These are phyloP conservation scores for Parapristionchus giblindavisi DNA, from an alignment of 2,888 invertebrate genomes.

Conservation along the genomic window DNA sequence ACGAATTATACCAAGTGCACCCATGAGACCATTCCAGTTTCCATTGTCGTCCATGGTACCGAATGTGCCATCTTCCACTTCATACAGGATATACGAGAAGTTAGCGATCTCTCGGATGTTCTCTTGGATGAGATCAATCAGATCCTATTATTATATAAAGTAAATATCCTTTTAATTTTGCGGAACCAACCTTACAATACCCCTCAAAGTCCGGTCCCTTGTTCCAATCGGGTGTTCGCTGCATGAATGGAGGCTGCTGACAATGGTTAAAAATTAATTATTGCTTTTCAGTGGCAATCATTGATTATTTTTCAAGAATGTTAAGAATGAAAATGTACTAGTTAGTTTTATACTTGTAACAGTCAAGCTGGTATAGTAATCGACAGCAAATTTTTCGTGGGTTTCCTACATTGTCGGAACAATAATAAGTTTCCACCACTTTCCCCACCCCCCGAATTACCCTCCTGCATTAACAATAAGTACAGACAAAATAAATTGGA, in stretches of 20 bases:
- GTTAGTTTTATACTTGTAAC: too few relatives aligned
- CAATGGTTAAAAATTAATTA: not conserved
- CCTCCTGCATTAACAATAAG: too few relatives aligned
- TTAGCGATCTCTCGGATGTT: constrained; percentile 81
- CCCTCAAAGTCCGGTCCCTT: constrained; percentile 73
- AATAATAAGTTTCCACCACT: too few relatives aligned
- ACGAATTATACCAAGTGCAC: constrained; percentile 66
- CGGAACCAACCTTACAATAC: constrained; percentile 80
- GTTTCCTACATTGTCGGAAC: too few relatives aligned
- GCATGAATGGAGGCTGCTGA: constrained; percentile 75
- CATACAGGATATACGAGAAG: constrained; percentile 88
- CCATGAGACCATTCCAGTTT: constrained; percentile 84
- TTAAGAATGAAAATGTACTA: too few relatives aligned
- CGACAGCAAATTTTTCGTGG: too few relatives aligned
- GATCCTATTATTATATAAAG: constrained; percentile 73
- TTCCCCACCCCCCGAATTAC: too few relatives aligned
- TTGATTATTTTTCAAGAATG: too few relatives aligned
- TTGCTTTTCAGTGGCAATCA: not conserved
- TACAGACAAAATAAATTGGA: too few relatives aligned
- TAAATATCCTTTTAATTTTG: not conserved
- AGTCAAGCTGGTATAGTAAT: too few relatives aligned
- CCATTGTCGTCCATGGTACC: constrained; percentile 88
- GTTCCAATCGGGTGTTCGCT: constrained; percentile 49
- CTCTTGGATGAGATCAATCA: constrained; percentile 88
- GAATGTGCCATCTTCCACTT: constrained; percentile 81